Evolutionary conservation across 2,113 vertebrate genomes (phyloP), one percentile per base, ranked within the genome.

Genomic region (Gobiocypris rarus): DNA sequence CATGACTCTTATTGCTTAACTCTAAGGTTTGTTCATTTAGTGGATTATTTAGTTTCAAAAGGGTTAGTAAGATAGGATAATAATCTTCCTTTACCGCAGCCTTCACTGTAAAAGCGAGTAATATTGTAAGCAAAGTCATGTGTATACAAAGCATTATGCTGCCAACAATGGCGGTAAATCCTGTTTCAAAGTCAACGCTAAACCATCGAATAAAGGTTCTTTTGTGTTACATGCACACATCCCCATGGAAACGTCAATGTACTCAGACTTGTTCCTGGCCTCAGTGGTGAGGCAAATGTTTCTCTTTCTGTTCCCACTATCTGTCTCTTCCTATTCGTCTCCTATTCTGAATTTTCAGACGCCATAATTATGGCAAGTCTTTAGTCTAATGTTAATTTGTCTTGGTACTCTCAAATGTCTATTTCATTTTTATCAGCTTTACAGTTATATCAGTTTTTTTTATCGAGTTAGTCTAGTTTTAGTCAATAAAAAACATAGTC

Each of bases 91-190:
- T 92, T 88, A 88, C 73, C 50, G 52, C 80, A 71, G 28, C 90
- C 90, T 92, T 92, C 87, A 91, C 92, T 88, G 43, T 88, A 90
- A 84, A 59, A 89, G 48, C 75, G 75, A 89, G 58, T 69, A 83
- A 79, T 61, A 63, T 58, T 75, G 75, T 77, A 65, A 59, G 82
- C 31, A 85, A 93, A 92, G 91, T 91, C 91, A 81, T 91, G 91
- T 92, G 92, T 87, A 81, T 79, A 93, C 92, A 92, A 83, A 89
- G 88, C 88, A 89, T 87, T 86, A 87, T 91, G 88, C 92, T 89
- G 90, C 90, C 88, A 91, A 82, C 75, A 82, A 86, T 91, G 88
- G 91, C 84, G 89, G 90, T 89, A 90, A 91, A 90, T 86, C 82
- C 83, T 69, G 80, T 91, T 90, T 93, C 88, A 89, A 88, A 89